Evolutionary conservation across 2,113 vertebrate genomes (phyloP).

Genomic region (Microtus oregoni): DNA sequence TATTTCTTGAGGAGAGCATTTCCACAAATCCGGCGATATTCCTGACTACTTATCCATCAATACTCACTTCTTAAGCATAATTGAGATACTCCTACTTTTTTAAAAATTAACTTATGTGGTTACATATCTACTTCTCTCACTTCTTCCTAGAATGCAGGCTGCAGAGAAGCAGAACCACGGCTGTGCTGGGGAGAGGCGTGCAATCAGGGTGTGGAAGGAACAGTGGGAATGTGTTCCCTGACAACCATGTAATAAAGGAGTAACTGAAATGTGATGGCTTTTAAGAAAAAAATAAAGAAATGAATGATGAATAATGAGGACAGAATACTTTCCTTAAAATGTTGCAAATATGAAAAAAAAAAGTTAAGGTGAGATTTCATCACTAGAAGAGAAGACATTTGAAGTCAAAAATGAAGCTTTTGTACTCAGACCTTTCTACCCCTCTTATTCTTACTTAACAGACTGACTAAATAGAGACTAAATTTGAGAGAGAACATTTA

Average conservation of each 20-base stretch:
- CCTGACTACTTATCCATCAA: background rate
- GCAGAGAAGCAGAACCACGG: background rate
- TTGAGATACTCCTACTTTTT: background rate
- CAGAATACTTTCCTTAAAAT: background rate
- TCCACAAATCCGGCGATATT: background rate
- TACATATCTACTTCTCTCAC: background rate
- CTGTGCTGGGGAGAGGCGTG: background rate
- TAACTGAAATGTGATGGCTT: background rate
- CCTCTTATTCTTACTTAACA: background rate
- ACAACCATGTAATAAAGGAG: background rate
- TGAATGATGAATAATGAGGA: background rate
- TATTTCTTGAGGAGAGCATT: background rate
- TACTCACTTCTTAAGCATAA: background rate
- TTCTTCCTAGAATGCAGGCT: background rate
- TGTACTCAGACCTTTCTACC: background rate
- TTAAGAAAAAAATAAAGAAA: background rate
- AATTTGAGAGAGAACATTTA: background rate
- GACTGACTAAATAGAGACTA: background rate
- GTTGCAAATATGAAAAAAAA: background rate
- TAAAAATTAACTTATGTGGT: background rate
- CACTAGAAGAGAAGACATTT: background rate
- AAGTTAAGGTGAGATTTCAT: background rate
- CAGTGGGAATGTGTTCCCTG: background rate
- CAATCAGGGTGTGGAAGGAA: background rate
- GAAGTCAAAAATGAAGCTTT: background rate